These are phyloP conservation scores for Turdus rufiventris DNA, from an alignment of 2,113 vertebrate species.

Conservation along the genomic window DNA sequence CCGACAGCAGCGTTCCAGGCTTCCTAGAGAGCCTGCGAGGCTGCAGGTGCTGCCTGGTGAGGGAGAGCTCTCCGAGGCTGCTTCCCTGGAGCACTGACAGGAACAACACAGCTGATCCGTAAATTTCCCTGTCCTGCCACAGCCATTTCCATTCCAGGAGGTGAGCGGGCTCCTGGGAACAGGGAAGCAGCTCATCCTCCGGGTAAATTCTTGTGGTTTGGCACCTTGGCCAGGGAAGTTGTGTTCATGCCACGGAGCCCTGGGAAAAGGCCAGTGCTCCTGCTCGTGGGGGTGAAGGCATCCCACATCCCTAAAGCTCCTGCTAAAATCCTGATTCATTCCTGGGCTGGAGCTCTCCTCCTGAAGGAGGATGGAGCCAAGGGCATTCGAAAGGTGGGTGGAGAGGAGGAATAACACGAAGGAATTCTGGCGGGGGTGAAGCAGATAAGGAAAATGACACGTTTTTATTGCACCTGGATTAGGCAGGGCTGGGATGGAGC, in stretches of 20 bases:
- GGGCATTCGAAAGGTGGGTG: background rate
- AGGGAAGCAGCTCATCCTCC: accelerated
- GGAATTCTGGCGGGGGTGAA: background rate
- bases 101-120: background rate
- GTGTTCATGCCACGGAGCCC: background rate
- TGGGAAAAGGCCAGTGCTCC: background rate
- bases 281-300: background rate
- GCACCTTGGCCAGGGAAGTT: background rate
- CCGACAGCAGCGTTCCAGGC: accelerated
- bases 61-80: background rate
- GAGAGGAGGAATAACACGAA: background rate
- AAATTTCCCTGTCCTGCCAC: background rate
- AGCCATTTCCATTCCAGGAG: accelerated
- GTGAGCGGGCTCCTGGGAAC: background rate
- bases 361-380: background rate
- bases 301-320: slow-evolving; percentile 3
- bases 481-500: background rate
- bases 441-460: background rate
- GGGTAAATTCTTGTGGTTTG: background rate
- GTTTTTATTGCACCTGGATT: background rate
- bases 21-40: background rate
- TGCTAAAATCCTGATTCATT: slow-evolving; percentile 23
- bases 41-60: background rate
- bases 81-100: background rate
- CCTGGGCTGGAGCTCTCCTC: slow-evolving; percentile 1